Evolutionary conservation across 1,140 invertebrate genomes (phyloP).

Genomic region (Hermetia illucens): DNA sequence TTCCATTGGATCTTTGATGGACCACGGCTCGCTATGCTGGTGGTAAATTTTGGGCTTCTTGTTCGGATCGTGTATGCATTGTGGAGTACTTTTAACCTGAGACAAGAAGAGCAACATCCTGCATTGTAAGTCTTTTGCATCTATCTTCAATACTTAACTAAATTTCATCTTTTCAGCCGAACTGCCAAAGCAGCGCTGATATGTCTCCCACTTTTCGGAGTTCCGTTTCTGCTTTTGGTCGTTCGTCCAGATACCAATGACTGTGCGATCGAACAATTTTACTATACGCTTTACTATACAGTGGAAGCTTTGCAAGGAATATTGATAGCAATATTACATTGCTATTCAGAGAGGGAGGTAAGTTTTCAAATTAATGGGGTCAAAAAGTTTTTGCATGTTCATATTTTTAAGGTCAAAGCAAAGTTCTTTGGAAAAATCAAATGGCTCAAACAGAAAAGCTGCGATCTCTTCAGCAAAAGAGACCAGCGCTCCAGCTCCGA

Average conservation of each 20-base stretch:
- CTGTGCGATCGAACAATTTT: slow-evolving; percentile 36
- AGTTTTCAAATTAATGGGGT: slow-evolving; percentile 6
- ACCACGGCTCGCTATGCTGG: slow-evolving; percentile 35
- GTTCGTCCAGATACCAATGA: slow-evolving; percentile 30
- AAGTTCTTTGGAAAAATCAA: no score
- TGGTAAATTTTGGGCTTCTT: slow-evolving; percentile 34
- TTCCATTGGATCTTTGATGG: slow-evolving; percentile 39
- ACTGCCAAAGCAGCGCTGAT: slow-evolving; percentile 38
- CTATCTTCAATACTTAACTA: background rate
- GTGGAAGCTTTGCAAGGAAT: slow-evolving; percentile 41
- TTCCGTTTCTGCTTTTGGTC: slow-evolving; percentile 35
- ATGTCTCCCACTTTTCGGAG: slow-evolving; percentile 38
- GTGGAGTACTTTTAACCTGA: slow-evolving; percentile 30
- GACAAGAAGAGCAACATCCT: slow-evolving; percentile 34
- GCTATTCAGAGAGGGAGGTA: slow-evolving; percentile 45
- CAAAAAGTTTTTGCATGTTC: background rate
- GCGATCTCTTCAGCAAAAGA: no score
- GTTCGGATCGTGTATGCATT: slow-evolving; percentile 38
- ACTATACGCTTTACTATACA: slow-evolving; percentile 36
- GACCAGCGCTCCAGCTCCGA: no score
- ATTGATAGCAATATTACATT: slow-evolving; percentile 39
- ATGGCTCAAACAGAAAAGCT: no score
- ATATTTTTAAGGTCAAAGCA: no score
- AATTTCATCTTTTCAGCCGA: slow-evolving; percentile 27
- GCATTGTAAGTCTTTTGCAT: slow-evolving; percentile 13